These are phyloP conservation scores for Plestiodon gilberti DNA, from an alignment of 2,113 vertebrate species.

Conservation along the genomic window DNA sequence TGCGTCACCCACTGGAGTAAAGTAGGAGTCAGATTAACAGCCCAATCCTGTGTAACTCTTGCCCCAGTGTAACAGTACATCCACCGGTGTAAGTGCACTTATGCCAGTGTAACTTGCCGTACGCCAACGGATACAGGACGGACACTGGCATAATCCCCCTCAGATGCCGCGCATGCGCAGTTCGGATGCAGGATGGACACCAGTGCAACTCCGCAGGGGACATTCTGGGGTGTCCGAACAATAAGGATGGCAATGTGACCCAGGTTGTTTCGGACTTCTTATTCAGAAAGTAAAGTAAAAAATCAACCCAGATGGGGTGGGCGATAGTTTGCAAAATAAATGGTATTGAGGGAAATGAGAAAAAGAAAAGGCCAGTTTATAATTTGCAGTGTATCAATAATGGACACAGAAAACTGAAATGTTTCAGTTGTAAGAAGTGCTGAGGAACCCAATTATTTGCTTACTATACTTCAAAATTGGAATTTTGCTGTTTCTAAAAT, in stretches of 20 bases:
- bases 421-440: background rate
- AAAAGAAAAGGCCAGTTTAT: background rate
- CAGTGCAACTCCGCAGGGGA: too few species aligned
- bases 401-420: background rate
- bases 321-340: conserved; percentile 3
- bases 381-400: background rate
- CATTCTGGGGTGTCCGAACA: too few species aligned
- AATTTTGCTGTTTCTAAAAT: background rate
- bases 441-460: background rate
- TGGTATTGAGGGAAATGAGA: background rate
- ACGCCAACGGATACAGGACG: too few species aligned
- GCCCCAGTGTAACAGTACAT: too few species aligned
- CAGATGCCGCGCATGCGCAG: too few species aligned
- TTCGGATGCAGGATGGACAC: too few species aligned
- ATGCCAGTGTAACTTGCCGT: too few species aligned
- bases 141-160: too few species aligned
- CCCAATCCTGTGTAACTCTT: too few species aligned
- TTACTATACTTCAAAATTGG: background rate
- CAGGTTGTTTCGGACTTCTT: background rate
- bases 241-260: background rate
- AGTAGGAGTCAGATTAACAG: too few species aligned
- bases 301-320: conserved; percentile 6
- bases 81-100: too few species aligned
- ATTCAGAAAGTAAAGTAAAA: background rate
- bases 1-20: too few species aligned